Evolutionary conservation across 30 jellyfish, hydroid and myxozoan species (phyloP).

Genomic region (Hydractinia echinata): DNA sequence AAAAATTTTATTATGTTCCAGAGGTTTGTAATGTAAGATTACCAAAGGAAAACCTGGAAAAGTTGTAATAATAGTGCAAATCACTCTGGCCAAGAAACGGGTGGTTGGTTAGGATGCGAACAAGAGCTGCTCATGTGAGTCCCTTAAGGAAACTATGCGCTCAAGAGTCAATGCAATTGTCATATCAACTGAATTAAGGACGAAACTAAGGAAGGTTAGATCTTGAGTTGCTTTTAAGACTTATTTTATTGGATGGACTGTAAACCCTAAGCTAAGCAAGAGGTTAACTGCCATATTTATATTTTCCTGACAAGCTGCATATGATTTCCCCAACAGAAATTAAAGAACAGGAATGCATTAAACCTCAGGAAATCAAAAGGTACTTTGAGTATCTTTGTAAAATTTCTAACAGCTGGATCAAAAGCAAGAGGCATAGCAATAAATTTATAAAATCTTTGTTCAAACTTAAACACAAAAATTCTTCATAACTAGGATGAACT

Average conservation of each 20-base stretch:
- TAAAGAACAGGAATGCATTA: background rate
- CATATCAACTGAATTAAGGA: too few species aligned
- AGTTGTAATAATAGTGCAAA: conserved; percentile 25
- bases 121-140: background rate
- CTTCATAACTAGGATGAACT: too few species aligned
- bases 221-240: background rate
- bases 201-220: conserved; percentile 16
- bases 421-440: conserved; percentile 13
- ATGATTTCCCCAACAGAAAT: background rate
- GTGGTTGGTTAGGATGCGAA: background rate
- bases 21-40: conserved; percentile 25
- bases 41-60: conserved; percentile 44
- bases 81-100: conserved; percentile 8
- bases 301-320: background rate
- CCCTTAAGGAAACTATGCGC: background rate
- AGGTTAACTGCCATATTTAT: too few species aligned
- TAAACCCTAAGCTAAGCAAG: conserved; percentile 10
- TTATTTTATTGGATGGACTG: conserved; percentile 16
- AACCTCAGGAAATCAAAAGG: background rate
- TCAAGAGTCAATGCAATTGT: too few species aligned
- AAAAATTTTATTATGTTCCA: conserved; percentile 28
- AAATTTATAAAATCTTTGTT: conserved; percentile 1
- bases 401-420: conserved; percentile 18
- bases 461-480: conserved; percentile 23
- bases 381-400: conserved; percentile 20